A percentile compares a stretch with the other conserved stretches of the same genome.
Evolutionary conservation across 2,888 invertebrate genomes (phyloP).

Genomic region (Ochropleura plecta): DNA sequence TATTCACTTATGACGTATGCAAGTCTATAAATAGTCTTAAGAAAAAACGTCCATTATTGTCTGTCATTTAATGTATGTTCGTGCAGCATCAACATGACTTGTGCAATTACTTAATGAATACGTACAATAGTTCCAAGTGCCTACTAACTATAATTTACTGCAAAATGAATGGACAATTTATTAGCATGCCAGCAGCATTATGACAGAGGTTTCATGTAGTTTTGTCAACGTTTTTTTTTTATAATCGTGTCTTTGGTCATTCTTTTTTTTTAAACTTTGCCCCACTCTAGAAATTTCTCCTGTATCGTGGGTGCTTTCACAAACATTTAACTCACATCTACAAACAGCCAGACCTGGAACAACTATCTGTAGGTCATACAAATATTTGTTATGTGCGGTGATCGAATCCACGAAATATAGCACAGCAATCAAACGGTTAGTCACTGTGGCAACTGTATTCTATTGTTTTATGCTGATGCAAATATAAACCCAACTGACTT

Average conservation of each 20-base stretch:
- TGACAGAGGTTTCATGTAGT: not conserved
- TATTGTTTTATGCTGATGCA: too few relatives aligned
- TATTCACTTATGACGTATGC: not conserved
- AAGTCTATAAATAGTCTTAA: slow-evolving; percentile 1
- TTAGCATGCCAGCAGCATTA: not conserved
- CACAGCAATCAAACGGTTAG: too few relatives aligned
- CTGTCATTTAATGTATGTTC: slow-evolving; percentile 1
- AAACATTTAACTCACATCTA: too few relatives aligned
- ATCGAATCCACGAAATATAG: too few relatives aligned
- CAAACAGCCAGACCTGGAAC: too few relatives aligned
- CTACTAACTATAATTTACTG: not conserved
- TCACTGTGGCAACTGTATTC: too few relatives aligned
- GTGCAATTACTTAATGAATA: not conserved
- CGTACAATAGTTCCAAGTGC: not conserved
- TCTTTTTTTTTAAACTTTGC: too few relatives aligned
- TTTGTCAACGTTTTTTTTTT: not conserved
- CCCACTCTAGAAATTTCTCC: too few relatives aligned
- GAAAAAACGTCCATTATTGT: slow-evolving; percentile 8
- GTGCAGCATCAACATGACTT: slow-evolving; percentile 6
- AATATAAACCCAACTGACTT: too few relatives aligned
- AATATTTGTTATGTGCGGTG: too few relatives aligned
- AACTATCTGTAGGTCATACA: too few relatives aligned
- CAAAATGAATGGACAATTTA: not conserved
- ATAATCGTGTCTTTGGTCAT: not conserved
- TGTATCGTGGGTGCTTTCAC: too few relatives aligned